Conservation (phyloP, 2,797 vertebrate species). For the Eulemur rubriventer region DNA sequence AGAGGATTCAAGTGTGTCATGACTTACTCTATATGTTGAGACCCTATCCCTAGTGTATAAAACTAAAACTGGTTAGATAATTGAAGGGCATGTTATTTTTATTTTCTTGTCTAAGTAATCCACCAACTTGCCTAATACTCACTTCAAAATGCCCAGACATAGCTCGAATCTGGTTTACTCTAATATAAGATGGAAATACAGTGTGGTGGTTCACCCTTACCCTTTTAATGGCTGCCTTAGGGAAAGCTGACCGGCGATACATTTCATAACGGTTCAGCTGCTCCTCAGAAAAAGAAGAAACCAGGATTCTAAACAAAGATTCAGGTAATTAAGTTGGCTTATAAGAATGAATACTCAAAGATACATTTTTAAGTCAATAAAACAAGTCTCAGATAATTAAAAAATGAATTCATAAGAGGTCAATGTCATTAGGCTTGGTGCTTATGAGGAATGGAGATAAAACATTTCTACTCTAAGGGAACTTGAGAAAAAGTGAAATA, state of each 20-base stretch:
- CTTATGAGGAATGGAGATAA: neutral
- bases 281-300: conserved; percentile 98
- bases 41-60: neutral
- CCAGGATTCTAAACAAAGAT: conserved; percentile 90
- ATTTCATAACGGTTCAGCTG: conserved; percentile 99
- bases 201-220: conserved; percentile 81
- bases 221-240: conserved; percentile 98
- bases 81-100: neutral
- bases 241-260: conserved; percentile 97
- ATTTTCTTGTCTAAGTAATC: neutral
- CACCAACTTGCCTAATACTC: neutral
- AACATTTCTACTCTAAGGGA: neutral
- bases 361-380: neutral
- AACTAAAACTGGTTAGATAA: neutral
- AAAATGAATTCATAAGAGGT: neutral
- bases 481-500: neutral
- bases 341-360: neutral
- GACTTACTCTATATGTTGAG: neutral
- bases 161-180: neutral
- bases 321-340: conserved; percentile 45
- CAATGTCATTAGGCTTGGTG: neutral
- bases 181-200: neutral
- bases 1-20: neutral
- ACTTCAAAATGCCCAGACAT: neutral
- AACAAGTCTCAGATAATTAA: neutral